phyloP scores from a whole-genome alignment of 2,888 invertebrate species.

The Andrena marginata region DNA sequence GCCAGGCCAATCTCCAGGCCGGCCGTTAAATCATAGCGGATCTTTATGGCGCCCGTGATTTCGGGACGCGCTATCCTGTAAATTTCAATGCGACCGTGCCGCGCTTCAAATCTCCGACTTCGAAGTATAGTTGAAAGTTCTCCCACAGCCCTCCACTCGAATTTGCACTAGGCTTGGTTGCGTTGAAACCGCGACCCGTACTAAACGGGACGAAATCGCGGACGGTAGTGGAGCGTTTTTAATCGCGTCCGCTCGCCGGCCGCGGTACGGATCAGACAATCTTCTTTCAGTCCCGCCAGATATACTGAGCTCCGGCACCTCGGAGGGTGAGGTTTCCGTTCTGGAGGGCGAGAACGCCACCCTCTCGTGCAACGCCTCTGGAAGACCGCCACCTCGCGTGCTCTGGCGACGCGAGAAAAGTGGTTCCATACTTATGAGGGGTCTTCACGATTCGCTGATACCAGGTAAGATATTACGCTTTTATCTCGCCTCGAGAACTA shows the following conservation, averaged over 20 bases:
- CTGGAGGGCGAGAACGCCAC: constrained; percentile 91
- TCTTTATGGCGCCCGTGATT: constrained; percentile 31
- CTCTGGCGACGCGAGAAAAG: constrained; percentile 83
- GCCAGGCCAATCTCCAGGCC: constrained; percentile 59
- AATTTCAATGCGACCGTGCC: background rate
- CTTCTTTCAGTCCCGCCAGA: constrained; percentile 91
- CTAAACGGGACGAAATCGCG: background rate
- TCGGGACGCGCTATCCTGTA: background rate
- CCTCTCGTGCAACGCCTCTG: constrained; percentile 90
- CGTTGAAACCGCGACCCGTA: no score
- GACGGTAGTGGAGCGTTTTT: background rate
- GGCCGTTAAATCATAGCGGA: background rate
- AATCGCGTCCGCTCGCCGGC: background rate
- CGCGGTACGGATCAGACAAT: constrained; percentile 8
- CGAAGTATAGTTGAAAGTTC: constrained; percentile 15
- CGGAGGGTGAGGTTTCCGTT: constrained; percentile 89
- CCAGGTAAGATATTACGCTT: constrained; percentile 71
- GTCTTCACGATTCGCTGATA: constrained; percentile 76
- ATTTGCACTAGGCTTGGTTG: constrained; percentile 3
- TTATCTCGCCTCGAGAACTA: constrained; percentile 56
- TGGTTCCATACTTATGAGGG: constrained; percentile 77
- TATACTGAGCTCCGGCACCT: constrained; percentile 91
- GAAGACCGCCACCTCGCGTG: constrained; percentile 90
- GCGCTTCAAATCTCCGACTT: background rate
- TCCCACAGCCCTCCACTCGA: background rate